phyloP scores from a whole-genome alignment of 2,797 vertebrate genomes.

The Caiman crocodilus region DNA sequence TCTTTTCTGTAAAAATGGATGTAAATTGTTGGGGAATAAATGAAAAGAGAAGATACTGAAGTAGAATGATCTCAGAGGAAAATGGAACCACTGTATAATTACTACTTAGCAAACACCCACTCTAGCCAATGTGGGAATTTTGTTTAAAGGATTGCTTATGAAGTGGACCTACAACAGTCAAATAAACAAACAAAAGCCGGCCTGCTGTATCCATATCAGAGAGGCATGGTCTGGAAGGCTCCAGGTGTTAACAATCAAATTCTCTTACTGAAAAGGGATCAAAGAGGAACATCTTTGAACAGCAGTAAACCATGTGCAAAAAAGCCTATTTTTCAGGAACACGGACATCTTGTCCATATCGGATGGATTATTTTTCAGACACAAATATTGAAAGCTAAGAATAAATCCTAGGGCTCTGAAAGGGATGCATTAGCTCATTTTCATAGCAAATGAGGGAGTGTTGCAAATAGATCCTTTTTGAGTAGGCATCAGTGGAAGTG shows the following conservation, averaged over 20 bases:
- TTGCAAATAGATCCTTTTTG: not conserved
- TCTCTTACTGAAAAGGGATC: not conserved
- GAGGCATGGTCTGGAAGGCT: not conserved
- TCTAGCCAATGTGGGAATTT: not conserved
- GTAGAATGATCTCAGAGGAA: not conserved
- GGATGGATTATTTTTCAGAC: not conserved
- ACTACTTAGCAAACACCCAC: not conserved
- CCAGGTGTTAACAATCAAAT: not conserved
- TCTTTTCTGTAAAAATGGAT: not conserved
- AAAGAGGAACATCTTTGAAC: not conserved
- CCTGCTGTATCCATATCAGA: not conserved
- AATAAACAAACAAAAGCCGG: not conserved
- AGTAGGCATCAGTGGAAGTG: not conserved
- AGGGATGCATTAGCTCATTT: not conserved
- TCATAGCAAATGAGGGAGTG: not conserved
- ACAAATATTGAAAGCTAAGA: not conserved
- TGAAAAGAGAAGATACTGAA: not conserved
- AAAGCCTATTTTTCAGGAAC: not conserved
- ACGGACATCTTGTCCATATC: not conserved
- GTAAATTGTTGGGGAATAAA: not conserved
- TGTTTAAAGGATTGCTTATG: not conserved
- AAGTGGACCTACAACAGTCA: not conserved
- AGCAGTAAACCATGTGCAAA: not conserved
- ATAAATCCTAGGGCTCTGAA: not conserved
- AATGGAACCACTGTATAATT: accelerated